Conservation (phyloP, 2,113 vertebrate species). For the Gambusia holbrooki region DNA sequence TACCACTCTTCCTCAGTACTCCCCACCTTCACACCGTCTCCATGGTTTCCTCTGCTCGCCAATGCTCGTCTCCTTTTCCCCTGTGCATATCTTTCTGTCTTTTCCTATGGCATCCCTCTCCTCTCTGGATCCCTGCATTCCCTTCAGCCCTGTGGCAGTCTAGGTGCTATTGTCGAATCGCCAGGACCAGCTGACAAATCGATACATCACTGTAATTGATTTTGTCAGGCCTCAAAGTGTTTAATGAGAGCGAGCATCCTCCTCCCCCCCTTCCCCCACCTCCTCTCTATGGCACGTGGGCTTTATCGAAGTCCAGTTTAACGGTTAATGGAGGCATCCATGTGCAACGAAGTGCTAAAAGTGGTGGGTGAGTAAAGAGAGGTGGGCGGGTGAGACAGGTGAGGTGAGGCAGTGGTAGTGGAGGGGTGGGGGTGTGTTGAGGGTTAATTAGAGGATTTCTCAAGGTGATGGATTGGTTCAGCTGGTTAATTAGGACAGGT, state of each 20-base stretch:
- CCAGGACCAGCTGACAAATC: constrained; percentile 67
- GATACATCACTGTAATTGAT: constrained; percentile 78
- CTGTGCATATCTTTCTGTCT: constrained; percentile 2
- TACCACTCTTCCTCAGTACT: constrained; percentile 2
- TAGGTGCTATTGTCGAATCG: constrained; percentile 31
- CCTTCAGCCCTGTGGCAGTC: constrained; percentile 27
- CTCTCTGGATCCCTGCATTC: constrained; percentile 1
- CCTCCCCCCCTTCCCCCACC: not conserved
- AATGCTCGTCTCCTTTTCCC: not conserved
- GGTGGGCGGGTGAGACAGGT: constrained; percentile 11
- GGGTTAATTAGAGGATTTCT: constrained; percentile 54
- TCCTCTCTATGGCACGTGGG: constrained; percentile 6
- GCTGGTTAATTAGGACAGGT: constrained; percentile 62
- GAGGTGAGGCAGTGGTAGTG: constrained; percentile 6
- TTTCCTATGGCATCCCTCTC: not conserved
- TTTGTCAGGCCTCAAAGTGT: constrained; percentile 69
- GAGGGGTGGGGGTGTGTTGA: constrained; percentile 1
- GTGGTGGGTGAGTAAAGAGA: constrained; percentile 3
- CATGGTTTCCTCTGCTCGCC: not conserved
- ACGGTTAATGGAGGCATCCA: constrained; percentile 50
- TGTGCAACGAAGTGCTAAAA: constrained; percentile 40
- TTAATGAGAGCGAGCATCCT: constrained; percentile 63
- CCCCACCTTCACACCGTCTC: not conserved
- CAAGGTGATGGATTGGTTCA: constrained; percentile 40
- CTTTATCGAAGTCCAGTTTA: constrained; percentile 34